Evolutionary conservation across 2,797 vertebrate species (phyloP).

Genomic region (Aeoliscus strigatus): DNA sequence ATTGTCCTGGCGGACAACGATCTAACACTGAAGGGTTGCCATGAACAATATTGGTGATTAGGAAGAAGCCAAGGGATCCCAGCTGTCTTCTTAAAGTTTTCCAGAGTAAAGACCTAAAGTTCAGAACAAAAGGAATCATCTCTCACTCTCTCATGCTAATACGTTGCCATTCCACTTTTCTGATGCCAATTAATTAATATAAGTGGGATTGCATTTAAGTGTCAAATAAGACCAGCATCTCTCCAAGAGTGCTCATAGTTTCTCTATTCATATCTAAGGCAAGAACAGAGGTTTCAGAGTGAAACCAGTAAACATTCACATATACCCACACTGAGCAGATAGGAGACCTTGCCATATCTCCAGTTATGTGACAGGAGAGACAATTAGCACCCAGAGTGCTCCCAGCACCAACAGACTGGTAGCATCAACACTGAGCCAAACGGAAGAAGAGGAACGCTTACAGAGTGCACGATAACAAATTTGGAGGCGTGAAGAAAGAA

Average conservation of each 20-base stretch:
- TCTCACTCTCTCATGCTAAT: too few species aligned
- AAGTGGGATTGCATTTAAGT: background rate
- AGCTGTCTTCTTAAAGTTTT: too few species aligned
- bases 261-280: slow-evolving; percentile 24
- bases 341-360: slow-evolving; percentile 54
- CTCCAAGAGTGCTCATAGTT: slow-evolving; percentile 9
- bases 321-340: slow-evolving; percentile 47
- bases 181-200: too few species aligned
- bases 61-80: too few species aligned
- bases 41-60: too few species aligned
- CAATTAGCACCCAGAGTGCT: slow-evolving; percentile 56
- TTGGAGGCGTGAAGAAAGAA: slow-evolving; percentile 35
- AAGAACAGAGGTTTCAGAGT: slow-evolving; percentile 10
- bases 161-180: too few species aligned
- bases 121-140: too few species aligned
- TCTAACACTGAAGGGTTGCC: too few species aligned
- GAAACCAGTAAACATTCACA: slow-evolving; percentile 16
- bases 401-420: slow-evolving; percentile 56
- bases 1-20: too few species aligned
- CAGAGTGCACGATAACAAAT: slow-evolving; percentile 43
- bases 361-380: slow-evolving; percentile 41
- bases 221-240: slow-evolving; percentile 6
- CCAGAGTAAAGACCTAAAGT: too few species aligned
- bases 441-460: slow-evolving; percentile 44
- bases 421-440: slow-evolving; percentile 45